Conservation (phyloP, 2,888 invertebrate species). For the Nomada ferruginata region DNA sequence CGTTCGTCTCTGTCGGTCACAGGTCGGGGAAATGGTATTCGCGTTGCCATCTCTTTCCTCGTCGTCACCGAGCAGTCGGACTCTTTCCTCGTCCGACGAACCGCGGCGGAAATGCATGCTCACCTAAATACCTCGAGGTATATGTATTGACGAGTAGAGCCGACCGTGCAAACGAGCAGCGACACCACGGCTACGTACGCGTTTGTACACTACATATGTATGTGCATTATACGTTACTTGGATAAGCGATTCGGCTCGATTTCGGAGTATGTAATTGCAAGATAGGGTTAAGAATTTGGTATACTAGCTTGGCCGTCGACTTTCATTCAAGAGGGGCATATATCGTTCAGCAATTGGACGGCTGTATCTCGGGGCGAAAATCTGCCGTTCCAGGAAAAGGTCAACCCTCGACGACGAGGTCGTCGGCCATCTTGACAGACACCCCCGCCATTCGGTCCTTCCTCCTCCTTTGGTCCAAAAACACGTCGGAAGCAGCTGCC, state of each 20-base stretch:
- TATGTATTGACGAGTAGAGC: slow-evolving; percentile 69
- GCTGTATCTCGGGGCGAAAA: slow-evolving; percentile 20
- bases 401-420: slow-evolving; percentile 30
- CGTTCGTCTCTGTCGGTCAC: neutral
- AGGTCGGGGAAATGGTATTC: slow-evolving; percentile 29
- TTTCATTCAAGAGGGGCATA: slow-evolving; percentile 1
- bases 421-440: slow-evolving; percentile 55
- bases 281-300: too few relatives aligned
- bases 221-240: too few relatives aligned
- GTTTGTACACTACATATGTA: too few relatives aligned
- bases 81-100: slow-evolving; percentile 48
- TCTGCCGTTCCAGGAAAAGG: slow-evolving; percentile 34
- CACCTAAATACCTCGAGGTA: slow-evolving; percentile 75
- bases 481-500: slow-evolving; percentile 43
- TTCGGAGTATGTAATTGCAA: too few relatives aligned
- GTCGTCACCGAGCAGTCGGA: slow-evolving; percentile 16
- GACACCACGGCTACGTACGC: neutral
- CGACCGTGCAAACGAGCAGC: slow-evolving; percentile 40
- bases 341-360: slow-evolving; percentile 25
- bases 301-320: neutral
- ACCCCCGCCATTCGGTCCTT: slow-evolving; percentile 35
- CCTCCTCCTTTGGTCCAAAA: slow-evolving; percentile 63
- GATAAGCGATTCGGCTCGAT: too few relatives aligned
- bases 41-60: slow-evolving; percentile 29
- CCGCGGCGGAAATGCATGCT: slow-evolving; percentile 73